Conservation (phyloP, 2,113 vertebrate genomes). For the Sylvilagus bachmani region DNA sequence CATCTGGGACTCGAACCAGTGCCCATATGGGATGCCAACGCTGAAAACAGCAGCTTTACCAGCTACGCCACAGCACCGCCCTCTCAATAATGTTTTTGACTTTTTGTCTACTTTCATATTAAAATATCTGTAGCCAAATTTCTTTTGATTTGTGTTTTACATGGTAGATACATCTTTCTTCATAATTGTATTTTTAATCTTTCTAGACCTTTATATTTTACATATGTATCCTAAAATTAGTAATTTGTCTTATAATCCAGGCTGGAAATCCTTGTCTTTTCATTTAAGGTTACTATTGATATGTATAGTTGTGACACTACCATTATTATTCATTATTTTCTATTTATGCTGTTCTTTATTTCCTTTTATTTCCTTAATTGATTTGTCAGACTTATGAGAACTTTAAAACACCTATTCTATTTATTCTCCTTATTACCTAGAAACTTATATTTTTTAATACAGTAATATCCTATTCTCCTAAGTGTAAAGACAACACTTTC, state of each 20-base stretch:
- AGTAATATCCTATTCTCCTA: background rate
- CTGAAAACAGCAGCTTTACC: no score
- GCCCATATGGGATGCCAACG: no score
- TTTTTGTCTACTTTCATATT: slow-evolving; percentile 31
- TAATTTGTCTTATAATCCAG: background rate
- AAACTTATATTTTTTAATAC: background rate
- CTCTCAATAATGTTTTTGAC: background rate
- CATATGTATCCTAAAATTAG: background rate
- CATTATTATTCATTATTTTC: background rate
- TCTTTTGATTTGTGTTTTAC: background rate
- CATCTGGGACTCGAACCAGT: no score
- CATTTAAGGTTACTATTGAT: background rate
- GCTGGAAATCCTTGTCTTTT: slow-evolving; percentile 1
- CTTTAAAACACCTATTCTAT: background rate
- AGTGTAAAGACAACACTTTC: background rate
- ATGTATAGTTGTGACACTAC: background rate
- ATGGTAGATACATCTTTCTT: slow-evolving; percentile 24
- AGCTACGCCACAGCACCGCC: no score
- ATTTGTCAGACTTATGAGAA: slow-evolving; percentile 14
- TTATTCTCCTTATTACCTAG: slow-evolving; percentile 25
- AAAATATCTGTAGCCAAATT: background rate
- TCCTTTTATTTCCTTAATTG: background rate
- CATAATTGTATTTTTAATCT: background rate
- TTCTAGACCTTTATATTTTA: slow-evolving; percentile 7
- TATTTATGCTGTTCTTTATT: background rate